Percentiles rank a stretch among this genome's conserved stretches.
Evolutionary conservation across 2,888 invertebrate species (phyloP).

Genomic region (Ormyrus rosae): DNA sequence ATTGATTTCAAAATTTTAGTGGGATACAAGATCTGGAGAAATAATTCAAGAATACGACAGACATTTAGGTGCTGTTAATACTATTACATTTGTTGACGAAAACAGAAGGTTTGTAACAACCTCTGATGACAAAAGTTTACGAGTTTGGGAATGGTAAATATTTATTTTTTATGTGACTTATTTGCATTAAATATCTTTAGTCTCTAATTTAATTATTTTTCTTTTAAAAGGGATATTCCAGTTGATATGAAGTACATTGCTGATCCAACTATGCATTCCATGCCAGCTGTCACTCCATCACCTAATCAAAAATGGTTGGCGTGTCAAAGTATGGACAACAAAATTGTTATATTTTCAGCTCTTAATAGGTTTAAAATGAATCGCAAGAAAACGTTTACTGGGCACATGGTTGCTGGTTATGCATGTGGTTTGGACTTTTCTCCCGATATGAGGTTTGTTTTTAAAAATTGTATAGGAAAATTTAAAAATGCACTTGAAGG

Average conservation of each 20-base stretch:
- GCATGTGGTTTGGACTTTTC: conserved; percentile 98
- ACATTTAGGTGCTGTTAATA: conserved; percentile 98
- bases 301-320: conserved; percentile 99
- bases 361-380: conserved; percentile 98
- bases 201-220: too few relatives aligned
- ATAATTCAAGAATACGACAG: conserved; percentile 98
- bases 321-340: conserved; percentile 99
- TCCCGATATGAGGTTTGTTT: conserved; percentile 94
- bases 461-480: not conserved
- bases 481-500: not conserved
- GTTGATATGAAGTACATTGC: conserved; percentile 99
- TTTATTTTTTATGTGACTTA: conserved; percentile 9
- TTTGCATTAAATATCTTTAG: conserved; percentile 15
- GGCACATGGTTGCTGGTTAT: conserved; percentile 99
- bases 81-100: conserved; percentile 99
- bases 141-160: conserved; percentile 97
- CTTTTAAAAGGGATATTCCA: conserved; percentile 84
- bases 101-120: conserved; percentile 98
- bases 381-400: conserved; percentile 97
- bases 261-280: conserved; percentile 99
- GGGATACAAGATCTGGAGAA: conserved; percentile 96
- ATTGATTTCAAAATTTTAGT: conserved; percentile 79
- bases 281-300: conserved; percentile 96
- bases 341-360: conserved; percentile 97
- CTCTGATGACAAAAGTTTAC: conserved; percentile 98